Percentiles rank a stretch among this genome's conserved stretches.
Evolutionary conservation across 2,113 vertebrate genomes (phyloP).

Genomic region (Chaetura pelagica): DNA sequence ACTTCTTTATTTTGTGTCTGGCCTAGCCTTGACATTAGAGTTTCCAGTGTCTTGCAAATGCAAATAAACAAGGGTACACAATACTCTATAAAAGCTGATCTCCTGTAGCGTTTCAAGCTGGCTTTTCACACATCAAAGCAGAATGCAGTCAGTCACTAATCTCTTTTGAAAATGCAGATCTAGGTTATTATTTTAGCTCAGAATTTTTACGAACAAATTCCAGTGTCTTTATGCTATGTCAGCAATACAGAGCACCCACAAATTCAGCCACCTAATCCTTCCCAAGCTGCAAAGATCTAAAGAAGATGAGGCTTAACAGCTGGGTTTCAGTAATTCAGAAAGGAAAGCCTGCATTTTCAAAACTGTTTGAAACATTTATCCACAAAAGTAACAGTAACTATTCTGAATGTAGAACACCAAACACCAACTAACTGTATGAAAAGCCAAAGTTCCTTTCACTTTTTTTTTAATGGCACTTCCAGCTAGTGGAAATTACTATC

Average conservation of each 20-base stretch:
- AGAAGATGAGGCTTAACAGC: neutral
- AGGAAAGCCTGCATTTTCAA: neutral
- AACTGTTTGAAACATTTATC: neutral
- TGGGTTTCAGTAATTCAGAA: neutral
- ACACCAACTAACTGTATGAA: neutral
- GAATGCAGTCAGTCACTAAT: neutral
- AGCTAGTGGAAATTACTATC: neutral
- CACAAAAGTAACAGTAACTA: neutral
- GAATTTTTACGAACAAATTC: neutral
- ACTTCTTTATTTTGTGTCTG: neutral
- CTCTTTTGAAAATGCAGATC: neutral
- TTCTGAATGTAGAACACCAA: neutral
- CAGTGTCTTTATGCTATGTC: neutral
- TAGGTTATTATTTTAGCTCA: neutral
- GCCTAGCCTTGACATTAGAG: neutral
- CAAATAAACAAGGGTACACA: neutral
- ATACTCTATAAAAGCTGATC: neutral
- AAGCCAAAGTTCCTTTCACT: neutral
- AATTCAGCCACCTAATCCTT: neutral
- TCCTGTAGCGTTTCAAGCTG: neutral
- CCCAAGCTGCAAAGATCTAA: neutral
- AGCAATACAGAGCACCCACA: neutral
- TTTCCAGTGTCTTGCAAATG: neutral
- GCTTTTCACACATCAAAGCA: neutral
- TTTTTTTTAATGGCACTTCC: neutral